Base-by-base conservation (phyloP, 2,888 invertebrate species). In the Cabera pusaria region DNA sequence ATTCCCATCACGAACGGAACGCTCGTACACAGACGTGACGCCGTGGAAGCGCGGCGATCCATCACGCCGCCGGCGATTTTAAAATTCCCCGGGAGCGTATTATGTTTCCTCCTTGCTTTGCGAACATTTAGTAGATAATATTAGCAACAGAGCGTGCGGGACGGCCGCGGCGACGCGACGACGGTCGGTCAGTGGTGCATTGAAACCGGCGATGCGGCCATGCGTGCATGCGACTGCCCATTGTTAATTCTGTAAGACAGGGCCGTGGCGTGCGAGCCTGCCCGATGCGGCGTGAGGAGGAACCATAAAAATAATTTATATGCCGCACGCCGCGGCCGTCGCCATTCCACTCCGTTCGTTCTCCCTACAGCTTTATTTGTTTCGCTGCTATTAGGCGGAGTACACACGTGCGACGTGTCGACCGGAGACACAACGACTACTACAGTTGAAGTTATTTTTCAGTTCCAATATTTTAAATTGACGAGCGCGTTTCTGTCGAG, bases 241-340 rank as follows among this genome's bases (percentile, higher is more conserved):
- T 59, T 67, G 66, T 66, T 59, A 61, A 59, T 58, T 52, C 54
- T 49, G 51, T 44, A 52, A 54, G 59, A 58, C 62, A 55, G 56
- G 27, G 39, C 23, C 32, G 26, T 17, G 11, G 6, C 27, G 19
- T 12, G 56, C 55, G 52, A 55, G 58, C 59, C 58, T 42, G 54
- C 33, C 41, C 36, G 45, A 26, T 28, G 44, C 39, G 48, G 10
- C 31, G 23, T 19, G 9, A 32, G 49, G 51, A 66, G 70, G 70
- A 70, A 70, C 49, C 65, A 70, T 70, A 70, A 70, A 70, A 67
- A 70, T 68, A 61, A 70, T 70, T 70, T 68, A 70, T 70, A 58
- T 58, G 61, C 55, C 52, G 59, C 55, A 48, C 51, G 53, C 54
- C 52, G 45, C 38, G 46, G 35, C 52, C 52, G 45, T 41, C 48